phyloP scores from a whole-genome alignment of 2,888 invertebrate species.

The Emesis russula region DNA sequence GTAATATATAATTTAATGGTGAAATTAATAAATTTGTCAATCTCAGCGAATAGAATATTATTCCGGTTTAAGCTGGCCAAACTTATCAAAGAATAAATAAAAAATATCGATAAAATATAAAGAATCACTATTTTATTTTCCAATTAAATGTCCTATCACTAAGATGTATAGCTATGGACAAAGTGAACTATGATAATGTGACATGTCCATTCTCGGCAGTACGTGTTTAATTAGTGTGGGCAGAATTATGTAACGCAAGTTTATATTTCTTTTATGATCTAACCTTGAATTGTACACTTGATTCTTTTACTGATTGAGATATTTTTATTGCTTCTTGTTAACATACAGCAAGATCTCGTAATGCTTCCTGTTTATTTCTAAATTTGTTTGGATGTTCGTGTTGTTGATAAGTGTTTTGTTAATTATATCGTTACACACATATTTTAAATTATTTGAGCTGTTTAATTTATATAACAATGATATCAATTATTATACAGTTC shows the following conservation, averaged over 20 bases:
- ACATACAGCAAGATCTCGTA: slow-evolving; percentile 89
- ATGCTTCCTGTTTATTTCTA: slow-evolving; percentile 89
- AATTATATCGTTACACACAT: background rate
- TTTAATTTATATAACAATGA: background rate
- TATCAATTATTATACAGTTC: background rate
- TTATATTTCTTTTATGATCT: slow-evolving; percentile 92
- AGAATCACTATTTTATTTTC: background rate
- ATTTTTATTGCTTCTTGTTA: slow-evolving; percentile 92
- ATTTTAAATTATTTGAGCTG: background rate
- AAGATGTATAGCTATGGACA: slow-evolving; percentile 81
- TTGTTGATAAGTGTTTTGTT: slow-evolving; percentile 8
- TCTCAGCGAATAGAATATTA: no score
- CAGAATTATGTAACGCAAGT: slow-evolving; percentile 92
- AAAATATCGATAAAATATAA: background rate
- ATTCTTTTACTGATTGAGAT: slow-evolving; percentile 93
- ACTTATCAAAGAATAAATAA: background rate
- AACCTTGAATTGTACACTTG: slow-evolving; percentile 93
- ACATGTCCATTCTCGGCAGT: slow-evolving; percentile 92
- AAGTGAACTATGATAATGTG: slow-evolving; percentile 91
- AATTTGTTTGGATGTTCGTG: slow-evolving; percentile 67
- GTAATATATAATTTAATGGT: no score
- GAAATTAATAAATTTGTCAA: no score
- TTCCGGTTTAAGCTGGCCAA: background rate
- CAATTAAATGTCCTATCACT: slow-evolving; percentile 18
- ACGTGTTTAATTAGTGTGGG: slow-evolving; percentile 94